These are phyloP conservation scores for Drosophila gunungcola DNA, from an alignment of 1,140 invertebrate genomes.

Conservation along the genomic window DNA sequence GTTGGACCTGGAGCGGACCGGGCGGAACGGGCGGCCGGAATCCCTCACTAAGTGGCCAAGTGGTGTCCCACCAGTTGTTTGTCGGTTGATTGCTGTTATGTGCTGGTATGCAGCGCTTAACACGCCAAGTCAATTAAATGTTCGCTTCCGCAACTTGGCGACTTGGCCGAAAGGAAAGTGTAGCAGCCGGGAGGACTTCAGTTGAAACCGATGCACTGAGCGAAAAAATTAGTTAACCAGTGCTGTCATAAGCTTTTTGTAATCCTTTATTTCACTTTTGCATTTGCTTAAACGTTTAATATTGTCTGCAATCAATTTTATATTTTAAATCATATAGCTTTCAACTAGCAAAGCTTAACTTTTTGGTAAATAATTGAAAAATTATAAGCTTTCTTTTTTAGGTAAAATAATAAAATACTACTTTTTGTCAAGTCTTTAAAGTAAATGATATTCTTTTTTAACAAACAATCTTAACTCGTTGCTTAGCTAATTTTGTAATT, in stretches of 20 bases:
- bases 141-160: constrained; percentile 74
- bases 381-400: no score
- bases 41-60: constrained; percentile 57
- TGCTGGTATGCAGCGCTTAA: constrained; percentile 75
- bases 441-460: no score
- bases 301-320: no score
- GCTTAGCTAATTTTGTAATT: no score
- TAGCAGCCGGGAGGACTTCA: constrained; percentile 34
- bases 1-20: background rate
- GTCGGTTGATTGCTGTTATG: constrained; percentile 73
- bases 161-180: constrained; percentile 63
- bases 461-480: no score
- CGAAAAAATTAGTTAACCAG: background rate
- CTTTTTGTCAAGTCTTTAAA: no score
- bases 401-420: no score
- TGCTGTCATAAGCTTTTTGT: background rate
- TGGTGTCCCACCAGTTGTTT: constrained; percentile 69
- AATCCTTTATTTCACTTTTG: no score
- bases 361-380: no score
- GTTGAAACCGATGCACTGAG: background rate
- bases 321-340: no score
- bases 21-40: constrained; percentile 16
- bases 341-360: no score
- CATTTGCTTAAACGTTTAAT: no score
- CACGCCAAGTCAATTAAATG: constrained; percentile 83